phyloP scores from a whole-genome alignment of 2,888 invertebrate genomes.

The Cantharis rustica region DNA sequence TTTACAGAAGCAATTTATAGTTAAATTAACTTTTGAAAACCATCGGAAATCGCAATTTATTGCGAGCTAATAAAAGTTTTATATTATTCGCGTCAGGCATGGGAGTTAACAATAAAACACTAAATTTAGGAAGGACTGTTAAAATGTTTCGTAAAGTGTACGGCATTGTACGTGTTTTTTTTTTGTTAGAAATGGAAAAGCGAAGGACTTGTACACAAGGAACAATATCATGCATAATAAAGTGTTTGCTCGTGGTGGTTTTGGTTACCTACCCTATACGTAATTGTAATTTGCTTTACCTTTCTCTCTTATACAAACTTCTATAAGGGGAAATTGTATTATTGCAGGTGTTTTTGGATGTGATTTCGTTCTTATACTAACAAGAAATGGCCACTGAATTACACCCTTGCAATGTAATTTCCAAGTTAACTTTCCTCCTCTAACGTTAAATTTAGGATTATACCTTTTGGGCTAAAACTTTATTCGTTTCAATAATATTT shows the following conservation, averaged over 20 bases:
- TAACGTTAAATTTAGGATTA: background rate
- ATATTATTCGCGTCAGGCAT: constrained; percentile 23
- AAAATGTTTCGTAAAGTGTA: constrained; percentile 20
- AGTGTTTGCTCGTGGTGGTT: constrained; percentile 20
- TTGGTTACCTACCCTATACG: constrained; percentile 14
- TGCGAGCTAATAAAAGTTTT: constrained; percentile 25
- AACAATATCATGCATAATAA: constrained; percentile 27
- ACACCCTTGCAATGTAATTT: constrained; percentile 7
- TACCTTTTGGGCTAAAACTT: background rate
- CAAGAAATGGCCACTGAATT: constrained; percentile 12
- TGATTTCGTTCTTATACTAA: constrained; percentile 18
- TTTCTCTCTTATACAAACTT: constrained; percentile 9
- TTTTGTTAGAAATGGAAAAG: constrained; percentile 11
- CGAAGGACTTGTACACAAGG: constrained; percentile 11
- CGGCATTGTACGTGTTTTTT: constrained; percentile 23
- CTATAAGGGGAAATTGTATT: constrained; percentile 14
- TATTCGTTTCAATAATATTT: background rate
- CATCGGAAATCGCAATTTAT: constrained; percentile 25
- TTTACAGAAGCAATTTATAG: background rate
- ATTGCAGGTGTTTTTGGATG: constrained; percentile 21
- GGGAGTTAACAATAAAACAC: constrained; percentile 22
- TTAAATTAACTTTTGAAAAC: constrained; percentile 7
- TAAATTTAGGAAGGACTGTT: constrained; percentile 29
- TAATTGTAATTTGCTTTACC: constrained; percentile 19
- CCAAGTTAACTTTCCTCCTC: constrained; percentile 1